Base-by-base conservation (phyloP, 2,888 invertebrate species). In the Sinotaia quadrata region DNA sequence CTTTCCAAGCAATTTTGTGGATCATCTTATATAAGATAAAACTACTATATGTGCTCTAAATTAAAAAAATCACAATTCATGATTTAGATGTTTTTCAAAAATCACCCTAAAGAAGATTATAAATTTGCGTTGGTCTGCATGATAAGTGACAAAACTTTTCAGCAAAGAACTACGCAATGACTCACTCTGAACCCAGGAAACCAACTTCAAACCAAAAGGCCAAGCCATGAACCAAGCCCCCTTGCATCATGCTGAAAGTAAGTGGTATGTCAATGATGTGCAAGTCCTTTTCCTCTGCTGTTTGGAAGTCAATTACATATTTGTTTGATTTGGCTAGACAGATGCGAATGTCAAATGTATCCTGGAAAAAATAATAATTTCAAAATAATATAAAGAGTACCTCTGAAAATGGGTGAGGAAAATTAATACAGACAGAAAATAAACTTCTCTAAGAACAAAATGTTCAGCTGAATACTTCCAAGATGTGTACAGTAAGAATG, bases 151-250 rank as follows among this genome's bases (percentile, higher is more conserved):
- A n/a, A n/a, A n/a, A n/a, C n/a, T n/a, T n/a, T n/a, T n/a, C n/a
- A n/a, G n/a, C n/a, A n/a, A n/a, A n/a, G n/a, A n/a, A n/a, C n/a
- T n/a, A n/a, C n/a, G n/a, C n/a, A n/a, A n/a, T 15, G 41, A 80
- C 86, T 84, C 81, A 89, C 89, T 81, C 84, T 61, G 84, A 79
- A 44, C 98, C 98, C 70, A 94, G 93, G 89, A 99, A 98, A 76
- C 97, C 94, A 31, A 98, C 98, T 90, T 99, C 98, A 88, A 99
- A 99, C 98, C 99, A 99, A 90, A 99, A 98, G 24, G 98, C 98
- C 75, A 99, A 90, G 1, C 98, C 98, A 84, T 99, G 98, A 78
- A 98, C 94, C 60, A 96, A 95, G 33, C 97, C 97, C 0, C 97
- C 94, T 88, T 96, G 95, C 79, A 95, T 91, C 79, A 97, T 91